Conservation (phyloP, 2,888 invertebrate genomes). For the Eretmocerus hayati region DNA sequence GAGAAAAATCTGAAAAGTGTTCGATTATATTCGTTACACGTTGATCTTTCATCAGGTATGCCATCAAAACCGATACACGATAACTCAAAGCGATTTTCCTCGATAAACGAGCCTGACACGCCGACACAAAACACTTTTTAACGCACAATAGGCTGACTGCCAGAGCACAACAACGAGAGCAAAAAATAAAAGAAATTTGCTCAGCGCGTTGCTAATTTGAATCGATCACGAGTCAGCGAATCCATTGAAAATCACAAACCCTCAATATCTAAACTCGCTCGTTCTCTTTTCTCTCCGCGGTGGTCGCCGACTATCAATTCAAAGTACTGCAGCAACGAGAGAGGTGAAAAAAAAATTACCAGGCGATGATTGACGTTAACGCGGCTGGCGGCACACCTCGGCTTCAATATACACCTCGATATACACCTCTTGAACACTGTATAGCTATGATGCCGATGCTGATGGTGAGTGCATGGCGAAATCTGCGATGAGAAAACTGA, state of each 20-base stretch:
- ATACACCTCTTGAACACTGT: no score
- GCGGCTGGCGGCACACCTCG: conserved; percentile 16
- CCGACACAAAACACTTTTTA: conserved; percentile 12
- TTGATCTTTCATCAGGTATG: no score
- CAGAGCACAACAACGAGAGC: background rate
- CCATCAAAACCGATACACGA: no score
- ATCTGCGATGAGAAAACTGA: no score
- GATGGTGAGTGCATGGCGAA: no score
- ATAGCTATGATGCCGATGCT: no score
- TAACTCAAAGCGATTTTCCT: no score
- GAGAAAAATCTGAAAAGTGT: no score
- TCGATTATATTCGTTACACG: no score
- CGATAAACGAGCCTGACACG: conserved; percentile 20
- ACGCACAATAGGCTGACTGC: conserved; percentile 1
- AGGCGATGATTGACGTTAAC: conserved; percentile 24
- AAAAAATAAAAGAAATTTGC: background rate
- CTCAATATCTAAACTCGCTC: background rate
- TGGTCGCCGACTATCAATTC: background rate
- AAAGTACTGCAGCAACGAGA: no score
- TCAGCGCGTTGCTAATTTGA: conserved; percentile 19
- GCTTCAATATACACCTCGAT: no score
- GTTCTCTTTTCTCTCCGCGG: no score
- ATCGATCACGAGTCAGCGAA: conserved; percentile 27
- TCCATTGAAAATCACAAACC: conserved; percentile 23
- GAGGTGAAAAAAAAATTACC: conserved; percentile 1